Base-by-base conservation (phyloP, 2,797 vertebrate species). In the Phoeniculus purpureus region DNA sequence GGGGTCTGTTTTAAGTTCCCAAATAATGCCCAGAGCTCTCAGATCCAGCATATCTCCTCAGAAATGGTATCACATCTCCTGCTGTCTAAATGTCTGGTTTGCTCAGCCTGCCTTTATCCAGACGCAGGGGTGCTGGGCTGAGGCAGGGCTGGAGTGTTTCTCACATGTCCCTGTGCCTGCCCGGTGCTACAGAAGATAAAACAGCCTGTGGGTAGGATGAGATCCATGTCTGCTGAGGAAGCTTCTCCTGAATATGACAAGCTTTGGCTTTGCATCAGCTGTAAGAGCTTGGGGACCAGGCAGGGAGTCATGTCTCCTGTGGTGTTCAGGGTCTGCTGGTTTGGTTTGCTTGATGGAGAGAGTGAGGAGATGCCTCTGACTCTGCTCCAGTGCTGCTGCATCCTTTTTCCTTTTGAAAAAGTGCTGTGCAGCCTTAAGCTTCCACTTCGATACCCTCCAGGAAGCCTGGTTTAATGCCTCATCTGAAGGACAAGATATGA, bases 401-500 rank as follows among this genome's bases (percentile, higher is more conserved):
- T 60, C 50, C 55, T 47, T 81, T 86, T n/a, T 84, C 50, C 88
- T 93, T 88, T 31, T 71, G 75, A 89, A 86, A 85, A 94, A 93
- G 51, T 72, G 25, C 68, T 75, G 55, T 60, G 66, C 59, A 60
- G 72, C 66, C 37, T 7, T 62, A 52, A 88, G 85, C 40, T 92
- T 92, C 90, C 86, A 90, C 83, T 81, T 66, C 7, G 55, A 59
- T 95, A 27, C 91, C 86, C 93, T 91, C 62, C 66, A 52, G 81
- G 84, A 93, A 78, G 81, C 90, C 75, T 62, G 83, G 55, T 66
- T 92, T 92, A 89, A 87, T 1, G 7, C 88, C 59, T 93, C 70
- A 62, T 78, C 72, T 90, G 75, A 91, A 88, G 91, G 88, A 94
- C 91, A 83, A 37, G 81, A 75, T 77, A 72, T 18, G 86, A 93